Evolutionary conservation across 2,888 invertebrate genomes (phyloP).

Genomic region (Drosophila quinaria): DNA sequence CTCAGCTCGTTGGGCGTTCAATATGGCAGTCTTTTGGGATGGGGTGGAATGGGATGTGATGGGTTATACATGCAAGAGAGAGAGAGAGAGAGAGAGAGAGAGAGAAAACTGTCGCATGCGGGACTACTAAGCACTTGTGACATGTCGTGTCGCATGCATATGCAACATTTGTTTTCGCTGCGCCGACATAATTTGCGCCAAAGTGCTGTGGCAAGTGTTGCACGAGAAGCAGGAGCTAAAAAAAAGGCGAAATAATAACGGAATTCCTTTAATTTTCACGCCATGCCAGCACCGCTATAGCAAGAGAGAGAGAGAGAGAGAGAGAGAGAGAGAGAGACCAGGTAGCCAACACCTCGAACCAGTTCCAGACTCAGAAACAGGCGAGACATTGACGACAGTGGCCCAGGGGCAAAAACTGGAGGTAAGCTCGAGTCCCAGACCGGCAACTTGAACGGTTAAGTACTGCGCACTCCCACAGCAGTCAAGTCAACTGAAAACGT

Average conservation of each 20-base stretch:
- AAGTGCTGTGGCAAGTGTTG: conserved; percentile 69
- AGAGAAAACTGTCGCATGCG: conserved; percentile 61
- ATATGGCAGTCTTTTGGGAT: conserved; percentile 28
- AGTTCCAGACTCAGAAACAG: conserved; percentile 20
- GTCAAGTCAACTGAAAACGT: conserved; percentile 81
- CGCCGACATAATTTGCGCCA: conserved; percentile 75
- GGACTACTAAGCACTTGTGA: conserved; percentile 77
- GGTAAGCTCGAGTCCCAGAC: conserved; percentile 51
- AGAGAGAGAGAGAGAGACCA: background rate
- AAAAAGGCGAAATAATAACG: conserved; percentile 77
- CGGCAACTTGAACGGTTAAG: conserved; percentile 79
- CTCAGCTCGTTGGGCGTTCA: conserved; percentile 49
- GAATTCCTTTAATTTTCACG: conserved; percentile 79
- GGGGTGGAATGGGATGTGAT: no score
- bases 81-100: background rate
- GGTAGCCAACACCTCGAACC: background rate
- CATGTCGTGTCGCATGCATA: conserved; percentile 72
- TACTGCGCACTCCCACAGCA: conserved; percentile 68
- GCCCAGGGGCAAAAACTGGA: conserved; percentile 61
- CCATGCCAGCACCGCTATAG: conserved; percentile 25
- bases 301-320: background rate
- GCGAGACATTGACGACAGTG: conserved; percentile 75
- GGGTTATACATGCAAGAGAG: no score
- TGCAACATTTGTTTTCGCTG: conserved; percentile 80
- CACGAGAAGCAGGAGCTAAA: conserved; percentile 6